A percentile compares a stretch with the other conserved stretches of the same genome.
phyloP scores from a whole-genome alignment of 2,797 vertebrate species.

The Gallirallus australis region DNA sequence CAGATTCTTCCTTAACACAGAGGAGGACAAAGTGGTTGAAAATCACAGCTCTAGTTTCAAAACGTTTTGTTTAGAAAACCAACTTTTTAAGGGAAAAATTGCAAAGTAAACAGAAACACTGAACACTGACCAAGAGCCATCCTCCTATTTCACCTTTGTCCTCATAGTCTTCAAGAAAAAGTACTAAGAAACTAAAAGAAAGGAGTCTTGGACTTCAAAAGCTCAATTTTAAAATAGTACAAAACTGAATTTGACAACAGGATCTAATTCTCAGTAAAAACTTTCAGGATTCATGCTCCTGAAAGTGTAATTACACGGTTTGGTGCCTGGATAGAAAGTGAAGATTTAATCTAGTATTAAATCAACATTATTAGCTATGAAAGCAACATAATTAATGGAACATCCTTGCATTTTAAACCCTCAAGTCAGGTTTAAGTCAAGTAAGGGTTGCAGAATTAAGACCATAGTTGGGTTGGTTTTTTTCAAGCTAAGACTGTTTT shows the following conservation, averaged over 20 bases:
- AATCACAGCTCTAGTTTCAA: not conserved
- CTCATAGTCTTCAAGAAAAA: rapidly evolving
- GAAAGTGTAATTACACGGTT: not conserved
- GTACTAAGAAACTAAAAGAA: not conserved
- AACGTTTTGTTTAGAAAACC: not conserved
- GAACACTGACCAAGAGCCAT: not conserved
- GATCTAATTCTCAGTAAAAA: not conserved
- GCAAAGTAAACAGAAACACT: not conserved
- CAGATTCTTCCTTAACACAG: not conserved
- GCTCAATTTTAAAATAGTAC: not conserved
- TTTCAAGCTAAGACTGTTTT: not conserved
- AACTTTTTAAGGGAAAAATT: not conserved
- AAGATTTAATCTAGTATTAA: not conserved
- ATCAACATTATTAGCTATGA: too few relatives aligned
- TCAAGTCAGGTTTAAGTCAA: not conserved
- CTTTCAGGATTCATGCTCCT: rapidly evolving
- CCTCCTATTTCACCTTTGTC: not conserved
- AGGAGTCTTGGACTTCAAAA: not conserved
- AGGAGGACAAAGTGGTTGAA: not conserved
- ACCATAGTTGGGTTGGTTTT: not conserved
- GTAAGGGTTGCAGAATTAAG: not conserved
- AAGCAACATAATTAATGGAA: not conserved
- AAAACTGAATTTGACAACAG: not conserved
- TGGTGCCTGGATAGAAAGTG: not conserved
- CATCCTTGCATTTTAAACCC: not conserved